Evolutionary conservation across 2,113 vertebrate species (phyloP), one percentile per base, ranked within the genome.

Genomic region (Charina bottae): DNA sequence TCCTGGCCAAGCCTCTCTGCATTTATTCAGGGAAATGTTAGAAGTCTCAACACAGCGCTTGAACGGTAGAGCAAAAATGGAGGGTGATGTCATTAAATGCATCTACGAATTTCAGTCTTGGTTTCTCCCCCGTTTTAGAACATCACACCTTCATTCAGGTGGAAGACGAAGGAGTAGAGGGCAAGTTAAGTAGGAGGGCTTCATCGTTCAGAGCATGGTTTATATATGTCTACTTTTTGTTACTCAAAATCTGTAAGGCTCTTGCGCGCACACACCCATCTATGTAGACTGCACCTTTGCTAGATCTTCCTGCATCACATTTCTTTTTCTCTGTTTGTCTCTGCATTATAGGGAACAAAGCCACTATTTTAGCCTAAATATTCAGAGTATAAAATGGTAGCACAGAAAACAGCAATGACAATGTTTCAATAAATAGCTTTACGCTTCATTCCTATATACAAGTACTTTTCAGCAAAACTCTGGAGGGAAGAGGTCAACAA

Each of bases 341-440:
- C 87, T 94, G 93, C 87, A 90, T 88, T 92, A 88, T 19, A 88
- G 89, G 88, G 93, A 96, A 94, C 93, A 92, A 95, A 90, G 93
- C 64, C 94, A 95, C 92, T 95, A 96, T 93, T 97, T 90, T 93
- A 90, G 90, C 6, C 93, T 96, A 96, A 96, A 93, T 97, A 96
- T 94, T 97, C 95, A 96, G 95, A 94, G 97, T 96, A 97, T 96
- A 97, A 97, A 97, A 97, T 95, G 97, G 97, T 97, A 97, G 96
- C 95, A 95, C 94, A 97, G 96, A 96, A 92, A 88, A 83, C 56
- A 46, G 6, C 97, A 94, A 83, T 17, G 37, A 19, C 96, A 15
- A n/a, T 21, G 93, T 97, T 97, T 98, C 96, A 99, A 99, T 99
- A 99, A 99, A 99, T 99, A 99, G 96, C 97, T 98, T 97, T 95